A percentile compares a stretch with the other conserved stretches of the same genome.
These are phyloP conservation scores for Salpingus planirostris DNA, from an alignment of 2,888 invertebrate species.

Conservation along the genomic window DNA sequence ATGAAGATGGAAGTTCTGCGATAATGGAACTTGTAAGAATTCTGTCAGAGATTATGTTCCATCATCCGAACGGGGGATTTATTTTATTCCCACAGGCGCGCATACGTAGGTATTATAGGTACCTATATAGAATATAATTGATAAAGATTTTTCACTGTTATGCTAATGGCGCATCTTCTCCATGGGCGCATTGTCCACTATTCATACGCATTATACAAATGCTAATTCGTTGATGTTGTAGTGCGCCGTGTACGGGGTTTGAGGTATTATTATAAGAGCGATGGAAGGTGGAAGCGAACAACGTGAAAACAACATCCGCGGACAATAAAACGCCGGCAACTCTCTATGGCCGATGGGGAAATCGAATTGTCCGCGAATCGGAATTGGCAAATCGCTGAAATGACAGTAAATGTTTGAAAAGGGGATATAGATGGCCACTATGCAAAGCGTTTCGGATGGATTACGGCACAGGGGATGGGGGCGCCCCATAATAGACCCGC, in stretches of 20 bases:
- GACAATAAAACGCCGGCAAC: slow-evolving; percentile 1
- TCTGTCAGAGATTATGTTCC: slow-evolving; percentile 26
- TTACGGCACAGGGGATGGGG: slow-evolving; percentile 16
- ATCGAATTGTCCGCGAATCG: slow-evolving; percentile 33
- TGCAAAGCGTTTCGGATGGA: slow-evolving; percentile 30
- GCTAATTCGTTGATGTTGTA: too few relatives aligned
- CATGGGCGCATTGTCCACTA: slow-evolving; percentile 2
- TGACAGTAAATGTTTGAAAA: slow-evolving; percentile 32
- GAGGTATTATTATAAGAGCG: too few relatives aligned
- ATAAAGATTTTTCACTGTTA: slow-evolving; percentile 12
- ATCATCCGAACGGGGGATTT: slow-evolving; percentile 20
- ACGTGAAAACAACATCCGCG: too few relatives aligned
- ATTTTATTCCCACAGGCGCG: slow-evolving; percentile 19
- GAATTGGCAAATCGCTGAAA: slow-evolving; percentile 31
- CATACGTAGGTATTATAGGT: too few relatives aligned
- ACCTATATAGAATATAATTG: too few relatives aligned
- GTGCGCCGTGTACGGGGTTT: too few relatives aligned
- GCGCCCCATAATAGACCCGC: slow-evolving; percentile 23
- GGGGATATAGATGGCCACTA: slow-evolving; percentile 28
- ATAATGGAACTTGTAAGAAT: slow-evolving; percentile 31
- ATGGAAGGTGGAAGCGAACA: too few relatives aligned
- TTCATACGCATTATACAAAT: slow-evolving; percentile 5
- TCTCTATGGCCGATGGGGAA: slow-evolving; percentile 22
- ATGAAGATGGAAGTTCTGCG: slow-evolving; percentile 35
- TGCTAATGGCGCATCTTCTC: slow-evolving; percentile 5